Conservation (phyloP, 2,797 vertebrate species). For the Etheostoma perlongum region DNA sequence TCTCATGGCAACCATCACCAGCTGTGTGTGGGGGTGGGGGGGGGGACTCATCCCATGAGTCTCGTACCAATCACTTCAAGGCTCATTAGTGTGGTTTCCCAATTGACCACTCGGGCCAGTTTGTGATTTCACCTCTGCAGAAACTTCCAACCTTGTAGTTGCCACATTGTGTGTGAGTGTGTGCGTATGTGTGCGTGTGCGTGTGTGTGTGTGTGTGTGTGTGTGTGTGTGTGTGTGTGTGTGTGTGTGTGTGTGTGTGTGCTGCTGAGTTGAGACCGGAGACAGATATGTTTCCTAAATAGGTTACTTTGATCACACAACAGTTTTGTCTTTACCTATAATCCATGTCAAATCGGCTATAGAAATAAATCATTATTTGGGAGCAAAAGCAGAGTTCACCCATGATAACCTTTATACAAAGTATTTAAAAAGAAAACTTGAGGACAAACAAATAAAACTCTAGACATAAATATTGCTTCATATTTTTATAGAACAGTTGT, state of each 20-base stretch:
- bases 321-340: background rate
- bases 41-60: constrained; percentile 41
- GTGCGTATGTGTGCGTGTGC: background rate
- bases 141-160: constrained; percentile 36
- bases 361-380: too few relatives aligned
- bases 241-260: constrained; percentile 13
- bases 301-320: background rate
- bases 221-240: constrained; percentile 8
- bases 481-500: too few relatives aligned
- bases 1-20: constrained; percentile 70
- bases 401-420: background rate
- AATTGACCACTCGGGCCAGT: constrained; percentile 34
- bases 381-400: background rate
- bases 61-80: constrained; percentile 39
- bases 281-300: constrained; percentile 6
- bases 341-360: too few relatives aligned
- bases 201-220: constrained; percentile 17
- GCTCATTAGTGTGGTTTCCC: constrained; percentile 50
- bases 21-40: constrained; percentile 46
- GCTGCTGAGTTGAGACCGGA: background rate
- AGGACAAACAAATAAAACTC: too few relatives aligned
- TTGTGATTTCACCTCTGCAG: constrained; percentile 39
- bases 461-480: too few relatives aligned
- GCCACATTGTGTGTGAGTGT: background rate
- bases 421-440: too few relatives aligned